Percentiles rank a stretch among this genome's conserved stretches.
Conservation (phyloP, 30 jellyfish, hydroid and myxozoan genomes). For the Catostylus mosaicus region DNA sequence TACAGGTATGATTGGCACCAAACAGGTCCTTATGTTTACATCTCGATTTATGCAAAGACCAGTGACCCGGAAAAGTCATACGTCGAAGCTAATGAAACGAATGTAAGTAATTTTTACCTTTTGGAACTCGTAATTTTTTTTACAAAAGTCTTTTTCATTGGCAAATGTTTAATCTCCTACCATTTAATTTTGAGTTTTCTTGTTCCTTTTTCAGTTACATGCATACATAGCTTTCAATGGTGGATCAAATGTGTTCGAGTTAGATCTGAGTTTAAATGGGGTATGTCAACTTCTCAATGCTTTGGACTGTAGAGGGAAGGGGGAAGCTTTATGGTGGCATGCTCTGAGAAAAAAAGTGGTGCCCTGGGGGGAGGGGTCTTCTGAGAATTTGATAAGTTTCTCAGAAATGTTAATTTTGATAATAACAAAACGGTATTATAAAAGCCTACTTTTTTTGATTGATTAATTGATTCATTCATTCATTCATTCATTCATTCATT, state of each 20-base stretch:
- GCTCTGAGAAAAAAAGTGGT: too few relatives aligned
- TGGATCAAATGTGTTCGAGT: constrained; percentile 76
- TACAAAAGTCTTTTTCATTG: not conserved
- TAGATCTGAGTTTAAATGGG: constrained; percentile 64
- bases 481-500: too few relatives aligned
- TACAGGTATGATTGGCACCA: constrained; percentile 96
- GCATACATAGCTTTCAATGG: constrained; percentile 85
- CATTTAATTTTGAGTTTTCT: not conserved
- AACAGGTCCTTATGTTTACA: constrained; percentile 75
- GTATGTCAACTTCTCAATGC: too few relatives aligned
- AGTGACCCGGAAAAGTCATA: constrained; percentile 81
- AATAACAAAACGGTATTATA: too few relatives aligned
- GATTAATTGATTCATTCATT: too few relatives aligned
- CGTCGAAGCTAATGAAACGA: constrained; percentile 88
- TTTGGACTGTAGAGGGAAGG: too few relatives aligned
- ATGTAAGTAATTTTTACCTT: constrained; percentile 40
- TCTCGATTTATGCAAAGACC: constrained; percentile 89
- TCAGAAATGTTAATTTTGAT: too few relatives aligned
- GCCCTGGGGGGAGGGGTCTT: not conserved
- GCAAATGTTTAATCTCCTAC: not conserved
- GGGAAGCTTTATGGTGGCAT: too few relatives aligned
- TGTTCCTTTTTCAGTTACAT: constrained; percentile 53
- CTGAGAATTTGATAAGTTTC: not conserved
- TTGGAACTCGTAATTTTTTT: not conserved
- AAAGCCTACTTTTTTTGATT: too few relatives aligned